Evolutionary conservation across 2,113 vertebrate genomes (phyloP).

Genomic region (Takifugu bimaculatus): DNA sequence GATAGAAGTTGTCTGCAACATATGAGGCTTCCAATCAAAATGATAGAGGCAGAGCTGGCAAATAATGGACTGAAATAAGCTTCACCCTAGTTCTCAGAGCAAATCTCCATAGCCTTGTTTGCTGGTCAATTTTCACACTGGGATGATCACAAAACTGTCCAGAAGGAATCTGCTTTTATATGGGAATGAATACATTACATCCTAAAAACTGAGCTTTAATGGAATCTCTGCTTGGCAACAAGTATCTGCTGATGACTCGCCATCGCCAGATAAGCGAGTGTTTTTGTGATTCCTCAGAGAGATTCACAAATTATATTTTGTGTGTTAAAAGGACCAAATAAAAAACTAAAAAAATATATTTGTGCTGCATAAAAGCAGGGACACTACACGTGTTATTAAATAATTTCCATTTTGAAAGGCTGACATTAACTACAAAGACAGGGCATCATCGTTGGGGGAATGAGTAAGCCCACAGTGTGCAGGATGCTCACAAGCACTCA

Average conservation of each 20-base stretch:
- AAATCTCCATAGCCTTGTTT: neutral
- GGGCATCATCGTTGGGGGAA: neutral
- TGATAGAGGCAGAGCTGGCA: too few species aligned
- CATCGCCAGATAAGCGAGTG: neutral
- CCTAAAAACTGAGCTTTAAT: neutral
- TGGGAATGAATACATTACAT: neutral
- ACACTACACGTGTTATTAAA: too few species aligned
- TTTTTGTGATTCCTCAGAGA: too few species aligned
- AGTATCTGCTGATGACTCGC: neutral
- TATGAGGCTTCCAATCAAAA: too few species aligned
- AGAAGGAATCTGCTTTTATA: neutral
- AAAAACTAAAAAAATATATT: too few species aligned
- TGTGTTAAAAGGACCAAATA: too few species aligned
- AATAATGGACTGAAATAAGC: too few species aligned
- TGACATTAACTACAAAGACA: conserved; percentile 19
- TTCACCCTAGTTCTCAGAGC: too few species aligned
- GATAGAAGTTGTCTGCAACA: too few species aligned
- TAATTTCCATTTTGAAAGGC: conserved; percentile 7
- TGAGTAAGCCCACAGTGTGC: neutral
- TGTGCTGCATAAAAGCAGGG: too few species aligned
- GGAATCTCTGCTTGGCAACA: neutral
- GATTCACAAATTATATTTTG: too few species aligned
- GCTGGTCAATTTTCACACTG: neutral
- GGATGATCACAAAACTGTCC: neutral
- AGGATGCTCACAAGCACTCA: neutral